phyloP scores from a whole-genome alignment of 2,888 invertebrate species.

The Dascillus cervinus region DNA sequence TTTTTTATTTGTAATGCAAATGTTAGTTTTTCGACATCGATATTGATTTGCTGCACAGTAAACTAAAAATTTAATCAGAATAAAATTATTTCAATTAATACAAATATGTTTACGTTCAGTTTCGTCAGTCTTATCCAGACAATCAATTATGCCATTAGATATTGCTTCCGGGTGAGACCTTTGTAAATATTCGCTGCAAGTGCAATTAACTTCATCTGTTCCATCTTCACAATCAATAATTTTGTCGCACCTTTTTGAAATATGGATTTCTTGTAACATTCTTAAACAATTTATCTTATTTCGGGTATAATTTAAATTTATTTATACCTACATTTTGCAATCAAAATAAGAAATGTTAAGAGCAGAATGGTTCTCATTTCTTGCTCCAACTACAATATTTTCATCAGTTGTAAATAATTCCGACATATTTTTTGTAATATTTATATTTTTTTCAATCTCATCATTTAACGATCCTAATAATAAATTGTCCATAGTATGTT shows the following conservation, averaged over 20 bases:
- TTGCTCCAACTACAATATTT: no score
- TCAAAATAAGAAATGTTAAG: no score
- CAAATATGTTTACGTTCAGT: slow-evolving; percentile 61
- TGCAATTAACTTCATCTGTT: slow-evolving; percentile 67
- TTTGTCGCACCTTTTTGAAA: slow-evolving; percentile 56
- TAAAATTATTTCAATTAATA: background rate
- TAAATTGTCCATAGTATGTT: slow-evolving; percentile 25
- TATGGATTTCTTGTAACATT: slow-evolving; percentile 56
- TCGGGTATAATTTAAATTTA: no score
- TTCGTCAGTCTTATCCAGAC: slow-evolving; percentile 70
- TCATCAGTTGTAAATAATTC: no score
- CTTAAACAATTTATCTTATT: no score
- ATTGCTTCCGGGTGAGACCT: slow-evolving; percentile 48
- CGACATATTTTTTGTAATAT: no score
- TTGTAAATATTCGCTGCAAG: slow-evolving; percentile 61
- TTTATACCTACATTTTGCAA: no score
- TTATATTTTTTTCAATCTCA: no score
- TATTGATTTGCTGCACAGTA: slow-evolving; percentile 53
- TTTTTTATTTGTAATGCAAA: slow-evolving; percentile 52
- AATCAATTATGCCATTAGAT: slow-evolving; percentile 70
- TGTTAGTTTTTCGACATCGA: slow-evolving; percentile 55
- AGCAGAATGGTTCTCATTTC: no score
- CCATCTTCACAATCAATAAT: slow-evolving; percentile 74
- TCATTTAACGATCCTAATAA: slow-evolving; percentile 6
- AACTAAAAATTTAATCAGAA: no score